A percentile compares a stretch with the other conserved stretches of the same genome.
Conservation (phyloP, 2,888 invertebrate genomes). For the Apotomis turbidana region DNA sequence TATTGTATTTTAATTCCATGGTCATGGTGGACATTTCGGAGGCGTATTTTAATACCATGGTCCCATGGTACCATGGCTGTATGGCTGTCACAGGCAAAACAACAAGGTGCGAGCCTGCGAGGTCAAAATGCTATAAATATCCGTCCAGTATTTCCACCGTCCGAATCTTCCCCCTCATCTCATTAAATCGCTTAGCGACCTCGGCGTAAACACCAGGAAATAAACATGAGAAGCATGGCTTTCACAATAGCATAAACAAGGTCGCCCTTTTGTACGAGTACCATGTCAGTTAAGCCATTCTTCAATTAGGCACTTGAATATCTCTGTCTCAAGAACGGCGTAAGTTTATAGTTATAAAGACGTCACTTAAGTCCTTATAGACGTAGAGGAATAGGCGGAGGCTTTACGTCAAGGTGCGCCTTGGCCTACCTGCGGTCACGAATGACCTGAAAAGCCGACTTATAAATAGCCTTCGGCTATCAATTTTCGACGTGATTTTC, state of each 20-base stretch:
- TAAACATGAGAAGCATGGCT: constrained; percentile 4
- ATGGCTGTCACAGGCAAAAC: background rate
- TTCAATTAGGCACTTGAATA: background rate
- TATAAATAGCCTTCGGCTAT: constrained; percentile 17
- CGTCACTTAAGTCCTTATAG: too few relatives aligned
- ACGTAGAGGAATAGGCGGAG: constrained; percentile 24
- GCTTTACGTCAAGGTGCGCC: constrained; percentile 24
- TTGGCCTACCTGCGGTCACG: constrained; percentile 27
- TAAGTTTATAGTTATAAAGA: too few relatives aligned
- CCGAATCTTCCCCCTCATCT: constrained; percentile 4
- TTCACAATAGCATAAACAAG: background rate
- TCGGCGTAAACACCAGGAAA: constrained; percentile 7
- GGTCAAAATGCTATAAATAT: constrained; percentile 7
- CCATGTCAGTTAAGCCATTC: constrained; percentile 14
- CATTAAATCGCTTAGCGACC: constrained; percentile 19
- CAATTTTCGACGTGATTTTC: constrained; percentile 5
- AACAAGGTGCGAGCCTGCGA: constrained; percentile 1
- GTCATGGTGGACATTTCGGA: constrained; percentile 1
- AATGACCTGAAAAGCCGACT: constrained; percentile 18
- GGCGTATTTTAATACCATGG: too few relatives aligned
- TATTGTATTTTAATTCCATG: too few relatives aligned
- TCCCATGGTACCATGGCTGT: background rate
- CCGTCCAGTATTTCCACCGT: background rate
- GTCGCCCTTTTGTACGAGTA: background rate
- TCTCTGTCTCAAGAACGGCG: too few relatives aligned